Conservation (phyloP, 2,113 vertebrate genomes). For the Capreolus pygargus region DNA sequence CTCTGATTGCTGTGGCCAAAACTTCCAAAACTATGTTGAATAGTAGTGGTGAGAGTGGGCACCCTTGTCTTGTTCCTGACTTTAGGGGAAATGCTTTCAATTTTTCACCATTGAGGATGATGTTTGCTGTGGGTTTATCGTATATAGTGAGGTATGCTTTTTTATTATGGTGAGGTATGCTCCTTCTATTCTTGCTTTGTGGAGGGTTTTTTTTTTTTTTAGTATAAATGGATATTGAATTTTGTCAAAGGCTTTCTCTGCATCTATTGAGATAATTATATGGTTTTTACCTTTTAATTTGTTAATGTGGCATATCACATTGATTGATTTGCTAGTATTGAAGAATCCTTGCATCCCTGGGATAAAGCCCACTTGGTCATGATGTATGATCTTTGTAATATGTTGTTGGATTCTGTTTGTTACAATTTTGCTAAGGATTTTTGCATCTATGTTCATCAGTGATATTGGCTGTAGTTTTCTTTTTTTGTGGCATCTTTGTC, state of each 20-base stretch:
- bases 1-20: background rate
- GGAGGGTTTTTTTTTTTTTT: too few species aligned
- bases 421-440: background rate
- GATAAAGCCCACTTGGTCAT: background rate
- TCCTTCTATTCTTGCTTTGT: background rate
- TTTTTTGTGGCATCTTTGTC: background rate
- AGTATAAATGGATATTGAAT: too few species aligned
- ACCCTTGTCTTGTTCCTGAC: background rate
- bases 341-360: background rate
- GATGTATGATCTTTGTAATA: background rate
- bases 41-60: background rate
- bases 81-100: background rate
- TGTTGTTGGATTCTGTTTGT: background rate
- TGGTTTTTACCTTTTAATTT: background rate
- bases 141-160: background rate
- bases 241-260: too few species aligned
- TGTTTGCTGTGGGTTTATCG: background rate
- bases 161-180: background rate
- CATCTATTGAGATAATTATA: background rate
- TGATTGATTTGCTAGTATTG: background rate
- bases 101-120: background rate
- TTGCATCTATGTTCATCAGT: background rate
- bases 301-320: background rate
- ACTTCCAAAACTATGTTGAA: background rate
- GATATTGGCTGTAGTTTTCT: background rate